Evolutionary conservation across 2,888 invertebrate species (phyloP).

Genomic region (Ophraella communa): DNA sequence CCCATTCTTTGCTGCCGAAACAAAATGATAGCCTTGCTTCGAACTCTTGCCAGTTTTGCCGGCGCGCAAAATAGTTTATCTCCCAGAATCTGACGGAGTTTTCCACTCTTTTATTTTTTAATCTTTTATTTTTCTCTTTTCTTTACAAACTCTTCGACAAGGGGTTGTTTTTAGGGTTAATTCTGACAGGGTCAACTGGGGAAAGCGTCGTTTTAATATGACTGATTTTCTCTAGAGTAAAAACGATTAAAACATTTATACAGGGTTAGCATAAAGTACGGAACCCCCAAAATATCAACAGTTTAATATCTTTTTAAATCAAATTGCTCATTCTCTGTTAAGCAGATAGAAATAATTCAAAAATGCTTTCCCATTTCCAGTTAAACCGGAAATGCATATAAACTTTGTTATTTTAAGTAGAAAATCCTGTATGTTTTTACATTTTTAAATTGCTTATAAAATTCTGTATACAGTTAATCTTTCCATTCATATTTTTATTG

Average conservation of each 20-base stretch:
- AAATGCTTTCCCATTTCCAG: too few species aligned
- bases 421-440: too few species aligned
- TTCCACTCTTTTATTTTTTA: conserved; percentile 42
- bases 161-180: conserved; percentile 42
- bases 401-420: too few species aligned
- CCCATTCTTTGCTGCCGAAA: conserved; percentile 52
- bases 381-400: too few species aligned
- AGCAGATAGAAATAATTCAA: too few species aligned
- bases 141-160: conserved; percentile 43
- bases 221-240: not conserved
- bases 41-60: conserved; percentile 43
- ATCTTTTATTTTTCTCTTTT: conserved; percentile 42
- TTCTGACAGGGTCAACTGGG: conserved; percentile 23
- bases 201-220: not conserved
- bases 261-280: not conserved
- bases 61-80: conserved; percentile 42
- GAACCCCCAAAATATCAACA: too few species aligned
- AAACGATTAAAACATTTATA: too few species aligned
- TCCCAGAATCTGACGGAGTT: conserved; percentile 42
- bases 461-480: too few species aligned
- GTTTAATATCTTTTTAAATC: too few species aligned
- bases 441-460: too few species aligned
- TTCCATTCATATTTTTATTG: too few species aligned
- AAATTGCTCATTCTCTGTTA: too few species aligned
- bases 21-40: conserved; percentile 56